Evolutionary conservation across 2,888 invertebrate genomes (phyloP).

Genomic region (Ephialtes manifestator): DNA sequence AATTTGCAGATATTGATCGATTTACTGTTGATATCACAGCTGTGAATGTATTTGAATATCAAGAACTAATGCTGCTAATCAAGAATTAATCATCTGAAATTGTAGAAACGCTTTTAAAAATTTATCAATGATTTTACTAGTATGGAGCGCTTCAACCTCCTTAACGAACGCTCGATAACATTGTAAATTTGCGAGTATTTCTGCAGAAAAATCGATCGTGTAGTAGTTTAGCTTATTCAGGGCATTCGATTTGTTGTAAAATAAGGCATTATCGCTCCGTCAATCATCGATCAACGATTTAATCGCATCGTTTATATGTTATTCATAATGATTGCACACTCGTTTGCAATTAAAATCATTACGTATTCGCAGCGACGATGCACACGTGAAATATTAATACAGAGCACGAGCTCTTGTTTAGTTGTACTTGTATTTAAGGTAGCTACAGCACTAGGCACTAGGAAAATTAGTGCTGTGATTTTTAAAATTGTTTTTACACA

Average conservation of each 20-base stretch:
- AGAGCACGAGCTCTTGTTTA: not conserved
- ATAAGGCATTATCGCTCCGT: slow-evolving; percentile 39
- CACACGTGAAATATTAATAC: not conserved
- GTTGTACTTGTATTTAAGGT: not conserved
- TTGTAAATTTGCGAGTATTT: slow-evolving; percentile 5
- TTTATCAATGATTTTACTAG: too few relatives aligned
- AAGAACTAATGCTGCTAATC: too few relatives aligned
- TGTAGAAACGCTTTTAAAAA: too few relatives aligned
- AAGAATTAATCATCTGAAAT: too few relatives aligned
- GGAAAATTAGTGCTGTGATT: not conserved
- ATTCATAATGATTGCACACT: slow-evolving; percentile 57
- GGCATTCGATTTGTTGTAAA: slow-evolving; percentile 55
- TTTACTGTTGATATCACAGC: too few relatives aligned
- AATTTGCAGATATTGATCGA: too few relatives aligned
- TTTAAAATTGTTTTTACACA: not conserved
- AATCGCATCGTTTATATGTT: slow-evolving; percentile 29
- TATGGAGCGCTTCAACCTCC: too few relatives aligned
- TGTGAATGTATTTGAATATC: too few relatives aligned
- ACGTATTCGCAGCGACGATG: slow-evolving; percentile 7
- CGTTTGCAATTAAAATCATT: slow-evolving; percentile 46
- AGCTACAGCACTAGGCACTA: slow-evolving; percentile 7
- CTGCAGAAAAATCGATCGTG: slow-evolving; percentile 32
- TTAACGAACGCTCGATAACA: slow-evolving; percentile 20
- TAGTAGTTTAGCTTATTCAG: slow-evolving; percentile 30
- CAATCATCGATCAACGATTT: slow-evolving; percentile 52